Evolutionary conservation across 2,113 vertebrate species (phyloP).

Genomic region (Hypocryptadius cinnamomeus): DNA sequence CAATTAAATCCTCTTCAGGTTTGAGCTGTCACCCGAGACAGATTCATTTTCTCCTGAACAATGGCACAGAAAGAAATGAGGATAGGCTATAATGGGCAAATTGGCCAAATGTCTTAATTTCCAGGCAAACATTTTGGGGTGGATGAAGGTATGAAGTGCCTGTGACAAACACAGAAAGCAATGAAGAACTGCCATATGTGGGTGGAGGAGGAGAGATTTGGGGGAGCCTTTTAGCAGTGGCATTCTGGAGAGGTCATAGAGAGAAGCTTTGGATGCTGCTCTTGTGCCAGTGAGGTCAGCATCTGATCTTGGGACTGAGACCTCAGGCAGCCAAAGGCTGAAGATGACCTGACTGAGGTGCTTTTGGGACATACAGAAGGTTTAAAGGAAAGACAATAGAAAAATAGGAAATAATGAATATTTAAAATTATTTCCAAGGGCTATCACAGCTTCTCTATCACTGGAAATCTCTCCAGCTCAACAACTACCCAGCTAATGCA

Average conservation of each 20-base stretch:
- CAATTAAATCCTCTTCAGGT: not conserved
- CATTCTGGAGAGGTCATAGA: not conserved
- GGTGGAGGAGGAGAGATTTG: not conserved
- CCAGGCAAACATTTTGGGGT: not conserved
- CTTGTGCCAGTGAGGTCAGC: not conserved
- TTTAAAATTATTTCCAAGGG: not conserved
- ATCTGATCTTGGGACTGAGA: not conserved
- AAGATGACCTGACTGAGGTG: fast-evolving
- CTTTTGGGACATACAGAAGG: not conserved
- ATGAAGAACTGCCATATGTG: not conserved
- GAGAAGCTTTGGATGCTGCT: not conserved
- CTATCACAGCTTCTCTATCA: not conserved
- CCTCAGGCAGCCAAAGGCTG: not conserved
- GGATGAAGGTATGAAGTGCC: not conserved
- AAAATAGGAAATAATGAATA: not conserved
- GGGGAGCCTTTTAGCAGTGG: not conserved
- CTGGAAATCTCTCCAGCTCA: not conserved
- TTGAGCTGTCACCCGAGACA: not conserved
- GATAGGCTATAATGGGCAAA: not conserved
- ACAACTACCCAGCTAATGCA: not conserved
- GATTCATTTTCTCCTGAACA: not conserved
- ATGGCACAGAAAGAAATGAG: not conserved
- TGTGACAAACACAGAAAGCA: not conserved
- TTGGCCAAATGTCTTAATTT: not conserved
- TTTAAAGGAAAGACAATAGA: not conserved